These are phyloP conservation scores for Drosophila yooni DNA, from an alignment of 2,888 invertebrate species.

Conservation along the genomic window DNA sequence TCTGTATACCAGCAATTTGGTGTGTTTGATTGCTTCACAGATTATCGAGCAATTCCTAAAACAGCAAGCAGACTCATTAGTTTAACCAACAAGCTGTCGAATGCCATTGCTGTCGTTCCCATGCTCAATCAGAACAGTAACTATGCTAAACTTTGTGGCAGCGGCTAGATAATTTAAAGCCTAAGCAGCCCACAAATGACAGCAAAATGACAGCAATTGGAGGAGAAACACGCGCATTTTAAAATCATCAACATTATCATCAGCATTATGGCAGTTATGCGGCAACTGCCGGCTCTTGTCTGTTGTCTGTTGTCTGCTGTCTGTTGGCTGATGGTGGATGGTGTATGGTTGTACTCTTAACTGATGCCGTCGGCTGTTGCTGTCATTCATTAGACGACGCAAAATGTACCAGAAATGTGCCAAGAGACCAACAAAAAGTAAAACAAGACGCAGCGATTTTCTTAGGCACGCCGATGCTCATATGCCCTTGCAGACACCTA, in stretches of 20 bases:
- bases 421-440: conserved; percentile 38
- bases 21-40: conserved; percentile 50
- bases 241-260: conserved; percentile 80
- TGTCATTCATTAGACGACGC: conserved; percentile 75
- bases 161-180: conserved; percentile 52
- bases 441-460: conserved; percentile 9
- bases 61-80: conserved; percentile 40
- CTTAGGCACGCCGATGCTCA: not conserved
- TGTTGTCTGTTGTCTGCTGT: conserved; percentile 1
- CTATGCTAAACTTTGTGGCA: conserved; percentile 28
- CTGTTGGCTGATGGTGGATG: conserved; percentile 20
- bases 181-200: conserved; percentile 69
- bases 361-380: conserved; percentile 64
- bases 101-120: conserved; percentile 1
- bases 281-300: conserved; percentile 40
- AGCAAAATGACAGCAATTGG: conserved; percentile 76
- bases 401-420: conserved; percentile 65
- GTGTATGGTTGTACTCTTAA: conserved; percentile 19
- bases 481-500: not conserved
- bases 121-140: conserved; percentile 15
- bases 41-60: conserved; percentile 46
- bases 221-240: conserved; percentile 77
- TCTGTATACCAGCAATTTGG: conserved; percentile 15
- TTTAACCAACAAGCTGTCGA: conserved; percentile 45
- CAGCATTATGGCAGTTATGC: conserved; percentile 80